phyloP scores from a whole-genome alignment of 2,888 invertebrate genomes.

The Pecten maximus region DNA sequence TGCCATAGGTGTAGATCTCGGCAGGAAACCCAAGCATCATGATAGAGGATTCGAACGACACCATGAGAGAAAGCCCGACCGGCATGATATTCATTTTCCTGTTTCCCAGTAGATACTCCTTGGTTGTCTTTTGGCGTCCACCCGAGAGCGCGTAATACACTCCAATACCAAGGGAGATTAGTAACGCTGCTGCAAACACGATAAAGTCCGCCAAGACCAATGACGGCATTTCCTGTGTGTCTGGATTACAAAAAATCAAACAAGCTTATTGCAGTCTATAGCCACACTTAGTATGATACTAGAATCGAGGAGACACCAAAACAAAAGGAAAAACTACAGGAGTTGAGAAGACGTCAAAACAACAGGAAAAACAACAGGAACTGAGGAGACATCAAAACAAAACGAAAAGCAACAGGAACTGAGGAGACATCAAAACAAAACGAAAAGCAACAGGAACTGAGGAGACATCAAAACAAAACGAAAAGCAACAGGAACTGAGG shows the following conservation, averaged over 20 bases:
- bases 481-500: no score
- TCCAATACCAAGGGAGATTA: constrained; percentile 51
- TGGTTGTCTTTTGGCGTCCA: constrained; percentile 49
- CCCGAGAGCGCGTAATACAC: constrained; percentile 52
- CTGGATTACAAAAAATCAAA: background rate
- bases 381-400: no score
- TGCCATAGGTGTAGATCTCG: constrained; percentile 66
- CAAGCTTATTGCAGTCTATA: no score
- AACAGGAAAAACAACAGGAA: no score
- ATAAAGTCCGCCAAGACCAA: constrained; percentile 50
- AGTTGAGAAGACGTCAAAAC: no score
- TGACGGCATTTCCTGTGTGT: background rate
- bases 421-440: no score
- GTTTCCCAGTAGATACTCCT: constrained; percentile 53
- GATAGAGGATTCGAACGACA: constrained; percentile 70
- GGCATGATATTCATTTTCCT: constrained; percentile 50
- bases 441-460: no score
- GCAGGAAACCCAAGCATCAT: constrained; percentile 71
- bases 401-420: no score
- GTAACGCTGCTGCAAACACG: constrained; percentile 47
- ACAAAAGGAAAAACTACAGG: no score
- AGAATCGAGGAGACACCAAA: no score
- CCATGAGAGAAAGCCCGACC: constrained; percentile 56
- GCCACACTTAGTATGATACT: no score
- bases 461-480: no score